Conservation (phyloP, 2,797 vertebrate species). For the Takifugu rubripes region DNA sequence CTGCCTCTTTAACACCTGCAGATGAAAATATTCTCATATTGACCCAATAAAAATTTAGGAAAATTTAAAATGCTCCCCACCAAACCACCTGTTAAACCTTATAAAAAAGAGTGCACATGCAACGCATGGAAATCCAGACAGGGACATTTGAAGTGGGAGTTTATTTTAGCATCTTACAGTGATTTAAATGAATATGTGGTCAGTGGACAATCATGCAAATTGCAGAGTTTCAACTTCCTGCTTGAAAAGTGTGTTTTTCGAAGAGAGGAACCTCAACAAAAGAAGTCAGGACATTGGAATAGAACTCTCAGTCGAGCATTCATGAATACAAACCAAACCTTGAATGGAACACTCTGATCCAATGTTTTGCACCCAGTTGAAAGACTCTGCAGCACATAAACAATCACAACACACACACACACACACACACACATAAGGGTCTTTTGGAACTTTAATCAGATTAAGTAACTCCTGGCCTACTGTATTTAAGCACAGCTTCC, state of each 20-base stretch:
- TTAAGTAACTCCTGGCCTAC: too few species aligned
- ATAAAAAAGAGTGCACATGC: conserved; percentile 6
- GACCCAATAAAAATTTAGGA: too few species aligned
- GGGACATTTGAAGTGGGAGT: not conserved
- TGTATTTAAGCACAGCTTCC: too few species aligned
- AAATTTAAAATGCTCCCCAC: conserved; percentile 21
- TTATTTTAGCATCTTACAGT: not conserved
- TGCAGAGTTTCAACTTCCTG: conserved; percentile 30
- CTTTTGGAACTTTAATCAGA: too few species aligned
- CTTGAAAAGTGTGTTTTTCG: conserved; percentile 12
- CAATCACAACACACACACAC: not conserved
- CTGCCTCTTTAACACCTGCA: too few species aligned
- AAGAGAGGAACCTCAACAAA: conserved; percentile 13
- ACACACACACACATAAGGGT: too few species aligned
- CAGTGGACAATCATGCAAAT: conserved; percentile 54
- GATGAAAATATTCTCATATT: too few species aligned
- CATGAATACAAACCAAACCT: conserved; percentile 54
- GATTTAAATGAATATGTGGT: conserved; percentile 7
- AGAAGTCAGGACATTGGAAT: conserved; percentile 40
- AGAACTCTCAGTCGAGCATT: conserved; percentile 46
- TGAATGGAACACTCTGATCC: conserved; percentile 36
- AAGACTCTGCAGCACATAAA: not conserved
- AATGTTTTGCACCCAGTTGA: not conserved
- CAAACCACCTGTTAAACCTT: conserved; percentile 25
- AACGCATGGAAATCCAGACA: conserved; percentile 20